A percentile compares a stretch with the other conserved stretches of the same genome.
Evolutionary conservation across 2,888 invertebrate genomes (phyloP).

Genomic region (Hirtodrosophila duncani): DNA sequence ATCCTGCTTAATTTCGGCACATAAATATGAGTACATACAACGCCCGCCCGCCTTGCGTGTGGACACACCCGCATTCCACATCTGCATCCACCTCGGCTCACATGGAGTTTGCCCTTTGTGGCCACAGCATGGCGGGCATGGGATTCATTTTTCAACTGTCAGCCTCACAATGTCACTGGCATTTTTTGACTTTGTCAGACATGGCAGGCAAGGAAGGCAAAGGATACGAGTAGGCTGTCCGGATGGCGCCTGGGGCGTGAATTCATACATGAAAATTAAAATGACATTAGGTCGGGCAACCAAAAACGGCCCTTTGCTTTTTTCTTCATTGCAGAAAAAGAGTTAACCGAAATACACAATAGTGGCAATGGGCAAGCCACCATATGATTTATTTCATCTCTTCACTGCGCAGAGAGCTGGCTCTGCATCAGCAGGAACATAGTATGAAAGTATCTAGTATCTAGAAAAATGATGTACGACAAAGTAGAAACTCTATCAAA

Average conservation of each 20-base stretch:
- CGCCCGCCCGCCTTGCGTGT: conserved; percentile 3
- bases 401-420: conserved; percentile 1
- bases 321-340: background rate
- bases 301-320: conserved; percentile 37
- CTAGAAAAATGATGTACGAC: too few relatives aligned
- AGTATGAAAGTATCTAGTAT: too few relatives aligned
- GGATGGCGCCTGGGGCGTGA: conserved; percentile 32
- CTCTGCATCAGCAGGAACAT: too few relatives aligned
- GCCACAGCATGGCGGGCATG: conserved; percentile 28
- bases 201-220: too few relatives aligned
- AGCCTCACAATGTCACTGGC: conserved; percentile 30
- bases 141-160: conserved; percentile 39
- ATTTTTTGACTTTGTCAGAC: conserved; percentile 21
- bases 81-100: too few relatives aligned
- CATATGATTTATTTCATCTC: conserved; percentile 13
- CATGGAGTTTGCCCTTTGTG: conserved; percentile 31
- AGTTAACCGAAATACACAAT: background rate
- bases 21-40: conserved; percentile 24
- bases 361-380: background rate
- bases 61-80: conserved; percentile 13
- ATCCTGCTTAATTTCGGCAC: conserved; percentile 29
- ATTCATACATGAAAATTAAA: conserved; percentile 48
- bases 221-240: too few relatives aligned
- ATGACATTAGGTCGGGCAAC: conserved; percentile 52
- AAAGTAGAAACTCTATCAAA: too few relatives aligned